phyloP scores from a whole-genome alignment of 2,888 invertebrate species.

The Amphipoea oculea region DNA sequence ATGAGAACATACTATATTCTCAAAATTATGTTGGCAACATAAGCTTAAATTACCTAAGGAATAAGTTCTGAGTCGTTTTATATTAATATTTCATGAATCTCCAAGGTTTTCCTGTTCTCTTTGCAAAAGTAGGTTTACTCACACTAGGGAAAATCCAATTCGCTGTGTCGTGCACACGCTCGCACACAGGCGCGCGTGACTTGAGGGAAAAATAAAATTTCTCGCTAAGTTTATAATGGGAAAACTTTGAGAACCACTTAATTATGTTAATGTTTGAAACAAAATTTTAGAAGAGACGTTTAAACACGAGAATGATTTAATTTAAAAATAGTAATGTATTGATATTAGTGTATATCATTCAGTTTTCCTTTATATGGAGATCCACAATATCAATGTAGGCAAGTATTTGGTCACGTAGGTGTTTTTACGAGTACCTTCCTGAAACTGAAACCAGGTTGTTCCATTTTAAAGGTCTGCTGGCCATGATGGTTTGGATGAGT shows the following conservation, averaged over 20 bases:
- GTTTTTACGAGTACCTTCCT: background rate
- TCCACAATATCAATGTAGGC: background rate
- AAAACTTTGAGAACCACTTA: constrained; percentile 91
- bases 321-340: constrained; percentile 75
- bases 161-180: constrained; percentile 85
- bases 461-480: background rate
- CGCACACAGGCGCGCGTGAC: constrained; percentile 88
- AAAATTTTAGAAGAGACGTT: constrained; percentile 90
- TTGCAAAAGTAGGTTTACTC: constrained; percentile 90
- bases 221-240: constrained; percentile 91
- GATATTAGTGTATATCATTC: constrained; percentile 26
- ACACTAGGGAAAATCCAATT: constrained; percentile 90
- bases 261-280: constrained; percentile 91
- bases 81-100: constrained; percentile 88
- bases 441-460: constrained; percentile 1
- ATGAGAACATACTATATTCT: constrained; percentile 52
- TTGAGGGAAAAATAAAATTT: constrained; percentile 91
- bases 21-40: constrained; percentile 73
- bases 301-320: constrained; percentile 88
- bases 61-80: constrained; percentile 83
- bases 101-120: constrained; percentile 88
- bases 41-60: constrained; percentile 80
- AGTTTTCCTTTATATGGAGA: background rate
- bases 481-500: background rate
- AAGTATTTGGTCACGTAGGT: background rate